A percentile compares a stretch with the other conserved stretches of the same genome.
phyloP scores from a whole-genome alignment of 2,888 invertebrate species.

The Ctena decussata region DNA sequence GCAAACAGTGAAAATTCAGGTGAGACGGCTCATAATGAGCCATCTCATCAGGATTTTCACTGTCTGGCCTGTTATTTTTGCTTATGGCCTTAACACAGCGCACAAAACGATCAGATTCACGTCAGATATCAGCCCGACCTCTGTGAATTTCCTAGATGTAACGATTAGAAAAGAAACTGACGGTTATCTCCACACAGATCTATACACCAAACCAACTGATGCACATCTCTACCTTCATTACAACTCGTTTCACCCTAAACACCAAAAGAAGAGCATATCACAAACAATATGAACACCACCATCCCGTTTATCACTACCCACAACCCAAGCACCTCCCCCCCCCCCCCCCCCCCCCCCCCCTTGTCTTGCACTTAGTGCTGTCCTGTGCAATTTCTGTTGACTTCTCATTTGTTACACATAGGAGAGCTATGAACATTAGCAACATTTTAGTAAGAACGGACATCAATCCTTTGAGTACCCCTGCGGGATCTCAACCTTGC shows the following conservation, averaged over 20 bases:
- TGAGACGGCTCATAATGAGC: too few species aligned
- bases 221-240: slow-evolving; percentile 16
- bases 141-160: background rate
- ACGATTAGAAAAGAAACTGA: background rate
- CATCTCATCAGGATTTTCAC: too few species aligned
- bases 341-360: too few species aligned
- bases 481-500: background rate
- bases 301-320: too few species aligned
- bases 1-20: too few species aligned
- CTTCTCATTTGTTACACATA: background rate
- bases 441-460: background rate
- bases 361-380: too few species aligned
- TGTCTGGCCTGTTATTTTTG: too few species aligned
- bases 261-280: background rate
- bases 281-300: background rate
- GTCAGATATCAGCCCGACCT: too few species aligned
- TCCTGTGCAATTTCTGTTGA: too few species aligned
- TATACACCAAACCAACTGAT: slow-evolving; percentile 31
- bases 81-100: too few species aligned
- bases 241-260: slow-evolving; percentile 11
- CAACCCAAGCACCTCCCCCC: too few species aligned
- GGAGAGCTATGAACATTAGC: background rate
- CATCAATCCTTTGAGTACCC: background rate
- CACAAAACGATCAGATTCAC: too few species aligned
- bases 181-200: background rate